Evolutionary conservation across 2,797 vertebrate species (phyloP), one percentile per base, ranked within the genome.

Genomic region (Phylloscopus collybita): DNA sequence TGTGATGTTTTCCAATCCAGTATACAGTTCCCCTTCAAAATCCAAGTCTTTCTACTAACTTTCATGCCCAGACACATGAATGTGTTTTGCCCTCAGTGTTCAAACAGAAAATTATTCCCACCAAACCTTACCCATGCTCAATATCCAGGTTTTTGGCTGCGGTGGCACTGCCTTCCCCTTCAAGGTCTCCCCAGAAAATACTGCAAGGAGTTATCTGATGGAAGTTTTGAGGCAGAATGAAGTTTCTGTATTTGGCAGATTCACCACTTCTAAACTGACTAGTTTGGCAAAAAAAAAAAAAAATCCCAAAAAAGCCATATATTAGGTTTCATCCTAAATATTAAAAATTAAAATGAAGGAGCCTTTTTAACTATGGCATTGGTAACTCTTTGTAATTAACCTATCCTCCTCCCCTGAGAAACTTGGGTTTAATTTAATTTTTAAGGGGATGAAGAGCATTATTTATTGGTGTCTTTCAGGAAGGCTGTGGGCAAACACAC

Each of bases 381-480:
- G 95, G 91, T 94, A 90, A 62, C 27, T 93, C 67, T 92, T 92
- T 75, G 75, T 91, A 95, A 97, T 97, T 97, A 97, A 96, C 95
- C 93, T 61, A 93, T 17, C 40, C 79, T 91, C 30, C 9, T 96
- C 93, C 89, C 93, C 40, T 60, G 93, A 96, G 95, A 95, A 96
- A 95, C 86, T 13, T 80, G 59, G 44, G 56, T 91, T 97, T 96
- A 90, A 96, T 96, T 96, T 96, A 94, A 96, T 92, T 96, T 97
- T 94, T 94, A 91, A 89, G 89, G 80, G 87, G 65, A 91, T 66
- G 25, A 96, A n/a, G 40, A 94, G 47, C 90, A 93, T 89, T 95
- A 93, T 93, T 93, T 95, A 92, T 74, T 82, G 78, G 78, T 74
- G 62, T 84, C 53, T 81, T 95, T 67, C 50, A 76, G 74, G 71